A percentile compares a stretch with the other conserved stretches of the same genome.
Evolutionary conservation across 2,888 invertebrate species (phyloP).

Genomic region (Erpobdella octoculata): DNA sequence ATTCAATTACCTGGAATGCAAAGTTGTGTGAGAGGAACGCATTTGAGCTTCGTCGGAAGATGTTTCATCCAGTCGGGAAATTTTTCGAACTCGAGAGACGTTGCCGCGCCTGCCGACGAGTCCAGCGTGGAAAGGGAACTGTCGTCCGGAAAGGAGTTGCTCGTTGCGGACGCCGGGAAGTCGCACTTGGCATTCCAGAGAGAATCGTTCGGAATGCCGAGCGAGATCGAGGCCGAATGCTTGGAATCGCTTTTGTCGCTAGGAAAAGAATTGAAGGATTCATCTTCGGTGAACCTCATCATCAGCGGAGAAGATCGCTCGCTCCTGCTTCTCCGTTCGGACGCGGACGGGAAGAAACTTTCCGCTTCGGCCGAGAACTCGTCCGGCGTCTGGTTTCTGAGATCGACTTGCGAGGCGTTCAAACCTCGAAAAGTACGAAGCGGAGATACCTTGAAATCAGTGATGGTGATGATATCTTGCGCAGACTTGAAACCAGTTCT

Average conservation of each 20-base stretch:
- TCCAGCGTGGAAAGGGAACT: slow-evolving; percentile 9
- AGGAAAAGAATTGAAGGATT: neutral
- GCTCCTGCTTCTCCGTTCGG: slow-evolving; percentile 24
- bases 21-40: slow-evolving; percentile 34
- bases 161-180: neutral
- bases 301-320: slow-evolving; percentile 28
- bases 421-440: slow-evolving; percentile 10
- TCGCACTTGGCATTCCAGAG: slow-evolving; percentile 12
- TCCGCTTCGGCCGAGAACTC: slow-evolving; percentile 6
- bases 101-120: slow-evolving; percentile 4
- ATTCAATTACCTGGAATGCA: slow-evolving; percentile 36
- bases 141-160: slow-evolving; percentile 15
- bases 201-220: slow-evolving; percentile 3
- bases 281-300: slow-evolving; percentile 15
- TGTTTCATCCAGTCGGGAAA: slow-evolving; percentile 38
- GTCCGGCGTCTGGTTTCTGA: neutral
- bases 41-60: slow-evolving; percentile 32
- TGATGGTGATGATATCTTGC: slow-evolving; percentile 21
- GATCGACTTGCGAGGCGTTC: slow-evolving; percentile 19
- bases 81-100: slow-evolving; percentile 27
- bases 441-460: slow-evolving; percentile 24
- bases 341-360: neutral
- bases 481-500: neutral
- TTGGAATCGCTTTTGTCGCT: neutral
- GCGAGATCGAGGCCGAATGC: neutral